A percentile compares a stretch with the other conserved stretches of the same genome.
Conservation (phyloP, 1,140 invertebrate species). For the Druon quercuslanigerum region DNA sequence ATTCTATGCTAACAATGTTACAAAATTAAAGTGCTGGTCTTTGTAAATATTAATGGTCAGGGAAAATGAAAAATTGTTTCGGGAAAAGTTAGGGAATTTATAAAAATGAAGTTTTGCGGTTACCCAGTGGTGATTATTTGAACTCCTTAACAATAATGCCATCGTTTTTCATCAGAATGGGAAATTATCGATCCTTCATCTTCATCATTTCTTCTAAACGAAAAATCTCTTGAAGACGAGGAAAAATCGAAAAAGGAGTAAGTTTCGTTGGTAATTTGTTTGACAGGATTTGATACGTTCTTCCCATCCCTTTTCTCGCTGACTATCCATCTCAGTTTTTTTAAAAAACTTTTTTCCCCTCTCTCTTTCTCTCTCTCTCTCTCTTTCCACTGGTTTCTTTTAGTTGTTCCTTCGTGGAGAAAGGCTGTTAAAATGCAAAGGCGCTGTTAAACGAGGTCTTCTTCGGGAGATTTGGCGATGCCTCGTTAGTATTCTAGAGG, state of each 20-base stretch:
- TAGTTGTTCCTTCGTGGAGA: conserved; percentile 37
- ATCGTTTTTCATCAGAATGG: too few relatives aligned
- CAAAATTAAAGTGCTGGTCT: too few relatives aligned
- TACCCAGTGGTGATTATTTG: too few relatives aligned
- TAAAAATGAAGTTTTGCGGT: too few relatives aligned
- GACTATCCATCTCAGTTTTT: conserved; percentile 4
- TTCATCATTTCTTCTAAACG: too few relatives aligned
- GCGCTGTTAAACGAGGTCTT: conserved; percentile 67
- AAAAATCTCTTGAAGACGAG: neutral
- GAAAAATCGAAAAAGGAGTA: neutral
- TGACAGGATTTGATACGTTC: conserved; percentile 18
- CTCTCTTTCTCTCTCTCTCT: neutral
- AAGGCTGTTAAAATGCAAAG: conserved; percentile 75
- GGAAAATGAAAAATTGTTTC: too few relatives aligned
- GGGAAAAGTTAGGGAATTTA: too few relatives aligned
- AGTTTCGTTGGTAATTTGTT: conserved; percentile 22
- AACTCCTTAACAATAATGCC: too few relatives aligned
- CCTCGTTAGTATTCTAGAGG: conserved; percentile 72
- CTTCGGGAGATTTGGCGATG: conserved; percentile 66
- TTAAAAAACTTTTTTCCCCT: neutral
- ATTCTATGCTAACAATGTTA: too few relatives aligned
- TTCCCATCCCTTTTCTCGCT: neutral
- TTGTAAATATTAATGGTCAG: too few relatives aligned
- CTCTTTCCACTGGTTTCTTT: neutral
- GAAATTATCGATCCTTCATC: too few relatives aligned